Percentiles rank a stretch among this genome's conserved stretches.
phyloP scores from a whole-genome alignment of 1,140 invertebrate genomes.

The Brachionus rotundiformis region DNA sequence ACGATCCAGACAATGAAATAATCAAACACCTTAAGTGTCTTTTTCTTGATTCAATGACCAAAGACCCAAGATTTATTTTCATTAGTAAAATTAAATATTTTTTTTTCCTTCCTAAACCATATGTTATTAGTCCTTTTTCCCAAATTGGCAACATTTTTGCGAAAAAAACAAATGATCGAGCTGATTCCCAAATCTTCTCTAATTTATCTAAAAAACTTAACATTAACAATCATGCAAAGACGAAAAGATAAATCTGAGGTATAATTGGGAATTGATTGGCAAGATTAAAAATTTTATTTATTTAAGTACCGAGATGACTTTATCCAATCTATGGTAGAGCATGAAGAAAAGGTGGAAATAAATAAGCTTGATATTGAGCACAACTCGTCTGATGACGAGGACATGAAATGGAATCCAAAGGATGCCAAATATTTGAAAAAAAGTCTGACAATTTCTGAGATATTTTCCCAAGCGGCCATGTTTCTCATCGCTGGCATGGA shows the following conservation, averaged over 20 bases:
- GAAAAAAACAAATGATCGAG: conserved; percentile 1
- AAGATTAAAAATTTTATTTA: neutral
- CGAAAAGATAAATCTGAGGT: conserved; percentile 8
- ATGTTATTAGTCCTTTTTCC: conserved; percentile 23
- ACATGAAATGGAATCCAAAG: neutral
- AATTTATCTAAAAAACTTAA: neutral
- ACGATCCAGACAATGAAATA: conserved; percentile 7
- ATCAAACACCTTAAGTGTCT: conserved; percentile 9
- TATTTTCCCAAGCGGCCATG: conserved; percentile 69
- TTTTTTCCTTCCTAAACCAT: neutral
- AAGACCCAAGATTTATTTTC: conserved; percentile 4
- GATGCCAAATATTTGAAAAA: conserved; percentile 27
- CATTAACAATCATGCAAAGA: conserved; percentile 15
- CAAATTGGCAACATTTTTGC: conserved; percentile 6
- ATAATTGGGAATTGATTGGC: neutral
- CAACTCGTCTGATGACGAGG: neutral
- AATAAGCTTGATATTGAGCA: neutral
- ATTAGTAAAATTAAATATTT: neutral
- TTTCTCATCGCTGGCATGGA: conserved; percentile 74
- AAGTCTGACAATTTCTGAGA: conserved; percentile 65
- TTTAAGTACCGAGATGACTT: conserved; percentile 33
- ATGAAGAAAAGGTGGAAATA: conserved; percentile 30
- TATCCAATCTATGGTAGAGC: conserved; percentile 50
- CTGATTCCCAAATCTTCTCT: neutral
- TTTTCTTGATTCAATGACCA: neutral